Base-by-base conservation (phyloP, 2,888 invertebrate genomes). In the Chalcosyrphus nemorum region DNA sequence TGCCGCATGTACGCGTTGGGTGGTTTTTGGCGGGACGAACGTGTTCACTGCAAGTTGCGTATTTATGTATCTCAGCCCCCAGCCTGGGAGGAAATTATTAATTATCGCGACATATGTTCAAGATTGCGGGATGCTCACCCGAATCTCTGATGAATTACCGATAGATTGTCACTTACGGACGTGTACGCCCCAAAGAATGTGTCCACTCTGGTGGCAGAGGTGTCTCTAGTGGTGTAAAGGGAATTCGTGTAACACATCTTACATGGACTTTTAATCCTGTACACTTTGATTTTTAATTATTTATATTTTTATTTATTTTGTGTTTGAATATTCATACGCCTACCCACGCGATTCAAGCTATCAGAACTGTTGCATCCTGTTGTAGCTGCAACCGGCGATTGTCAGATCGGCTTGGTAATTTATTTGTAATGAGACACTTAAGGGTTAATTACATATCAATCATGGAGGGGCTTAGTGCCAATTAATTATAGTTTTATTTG, bases 1-100 rank as follows among this genome's bases (percentile, higher is more conserved):
- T 84, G 70, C 84, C 29, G 56, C 87, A 88, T 88, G 88, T 85
- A 87, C 86, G 75, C 81, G 84, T 81, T 86, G 86, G 86, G 86
- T 86, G 86, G 86, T 68, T 86, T 84, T 71, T 61, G 70, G 72
- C 66, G 65, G 76, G 72, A 71, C 71, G 38, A 72, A 11, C 81
- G 24, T 76, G 74, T 81, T 81, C 29, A 45, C 27, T 68, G 86
- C 81, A 81, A 77, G 76, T 81, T 81, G 81, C 24, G 41, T 32
- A 81, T 86, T 81, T 74, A n/a, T n/a, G n/a, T n/a, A 68, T 81
- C 61, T 81, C 72, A 77, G 71, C 75, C 75, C 52, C 59, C 75
- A 43, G 59, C 32, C 71, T 50, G 43, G 24, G 82, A 82, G 82
- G 86, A 86, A 82, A 86, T 86, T 86, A 82, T 86, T 86, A 86